A percentile compares a stretch with the other conserved stretches of the same genome.
phyloP scores from a whole-genome alignment of 2,888 invertebrate species.

The Tuta absoluta region DNA sequence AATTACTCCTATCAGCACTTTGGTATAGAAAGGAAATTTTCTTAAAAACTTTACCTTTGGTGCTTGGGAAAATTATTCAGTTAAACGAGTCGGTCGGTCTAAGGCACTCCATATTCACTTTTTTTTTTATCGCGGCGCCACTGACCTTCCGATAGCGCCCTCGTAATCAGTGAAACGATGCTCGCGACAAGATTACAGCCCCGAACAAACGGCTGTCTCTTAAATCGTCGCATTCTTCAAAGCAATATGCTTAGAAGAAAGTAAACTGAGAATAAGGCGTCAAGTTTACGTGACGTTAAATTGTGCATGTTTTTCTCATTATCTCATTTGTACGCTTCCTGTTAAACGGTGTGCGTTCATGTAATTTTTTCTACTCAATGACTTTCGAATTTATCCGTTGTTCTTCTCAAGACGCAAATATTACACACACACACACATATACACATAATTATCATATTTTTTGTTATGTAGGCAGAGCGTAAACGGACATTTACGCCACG shows the following conservation, averaged over 20 bases:
- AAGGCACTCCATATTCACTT: background rate
- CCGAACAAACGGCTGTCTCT: conserved; percentile 11
- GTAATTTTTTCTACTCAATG: background rate
- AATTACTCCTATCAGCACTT: too few relatives aligned
- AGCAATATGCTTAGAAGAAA: background rate
- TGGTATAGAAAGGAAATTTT: too few relatives aligned
- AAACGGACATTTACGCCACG: too few relatives aligned
- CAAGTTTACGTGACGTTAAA: conserved; percentile 7
- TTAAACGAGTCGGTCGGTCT: too few relatives aligned
- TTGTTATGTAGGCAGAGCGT: too few relatives aligned
- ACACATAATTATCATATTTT: too few relatives aligned
- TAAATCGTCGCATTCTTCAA: conserved; percentile 19
- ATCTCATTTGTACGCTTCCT: background rate
- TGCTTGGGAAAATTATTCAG: too few relatives aligned
- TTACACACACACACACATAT: too few relatives aligned
- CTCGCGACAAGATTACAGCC: conserved; percentile 10
- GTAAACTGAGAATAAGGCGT: conserved; percentile 5
- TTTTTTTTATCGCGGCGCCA: background rate
- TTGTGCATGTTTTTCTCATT: background rate
- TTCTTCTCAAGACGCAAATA: too few relatives aligned
- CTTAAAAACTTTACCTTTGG: too few relatives aligned
- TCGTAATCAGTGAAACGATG: conserved; percentile 11
- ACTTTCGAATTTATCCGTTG: too few relatives aligned
- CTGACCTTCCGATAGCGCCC: background rate
- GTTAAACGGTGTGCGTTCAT: background rate